Evolutionary conservation across 1,140 invertebrate species (phyloP).

Genomic region (Drosophila auraria): DNA sequence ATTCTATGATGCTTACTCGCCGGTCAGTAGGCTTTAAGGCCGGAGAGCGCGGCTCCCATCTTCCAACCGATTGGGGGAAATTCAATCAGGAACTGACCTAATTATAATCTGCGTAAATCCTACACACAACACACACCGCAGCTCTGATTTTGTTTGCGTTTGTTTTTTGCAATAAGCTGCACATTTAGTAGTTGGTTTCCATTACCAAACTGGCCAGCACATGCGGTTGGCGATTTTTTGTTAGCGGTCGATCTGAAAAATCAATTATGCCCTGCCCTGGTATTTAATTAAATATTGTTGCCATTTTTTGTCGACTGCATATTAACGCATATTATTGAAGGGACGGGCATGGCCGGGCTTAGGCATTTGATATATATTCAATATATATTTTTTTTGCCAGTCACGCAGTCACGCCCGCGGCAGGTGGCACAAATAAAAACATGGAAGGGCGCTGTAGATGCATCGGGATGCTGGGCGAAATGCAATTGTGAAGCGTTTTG

Average conservation of each 20-base stretch:
- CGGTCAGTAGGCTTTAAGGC: slow-evolving; percentile 29
- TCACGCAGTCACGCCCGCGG: neutral
- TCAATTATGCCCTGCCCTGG: slow-evolving; percentile 52
- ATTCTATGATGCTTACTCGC: slow-evolving; percentile 62
- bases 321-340: slow-evolving; percentile 55
- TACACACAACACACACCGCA: slow-evolving; percentile 50
- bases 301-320: slow-evolving; percentile 41
- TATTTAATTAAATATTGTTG: slow-evolving; percentile 60
- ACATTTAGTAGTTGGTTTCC: slow-evolving; percentile 58
- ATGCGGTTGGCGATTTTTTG: slow-evolving; percentile 38
- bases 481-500: slow-evolving; percentile 72
- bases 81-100: slow-evolving; percentile 57
- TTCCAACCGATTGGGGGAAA: slow-evolving; percentile 22
- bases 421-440: slow-evolving; percentile 1
- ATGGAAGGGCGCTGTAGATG: slow-evolving; percentile 5
- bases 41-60: neutral
- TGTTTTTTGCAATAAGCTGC: slow-evolving; percentile 28
- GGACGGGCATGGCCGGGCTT: slow-evolving; percentile 11
- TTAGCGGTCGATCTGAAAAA: slow-evolving; percentile 25
- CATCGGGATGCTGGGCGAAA: slow-evolving; percentile 30
- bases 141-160: slow-evolving; percentile 41
- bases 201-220: slow-evolving; percentile 47
- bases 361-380: slow-evolving; percentile 42
- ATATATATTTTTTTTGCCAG: slow-evolving; percentile 20
- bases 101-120: slow-evolving; percentile 43